Base-by-base conservation (phyloP, 2,888 invertebrate genomes). In the Tricholauxania praeusta region DNA sequence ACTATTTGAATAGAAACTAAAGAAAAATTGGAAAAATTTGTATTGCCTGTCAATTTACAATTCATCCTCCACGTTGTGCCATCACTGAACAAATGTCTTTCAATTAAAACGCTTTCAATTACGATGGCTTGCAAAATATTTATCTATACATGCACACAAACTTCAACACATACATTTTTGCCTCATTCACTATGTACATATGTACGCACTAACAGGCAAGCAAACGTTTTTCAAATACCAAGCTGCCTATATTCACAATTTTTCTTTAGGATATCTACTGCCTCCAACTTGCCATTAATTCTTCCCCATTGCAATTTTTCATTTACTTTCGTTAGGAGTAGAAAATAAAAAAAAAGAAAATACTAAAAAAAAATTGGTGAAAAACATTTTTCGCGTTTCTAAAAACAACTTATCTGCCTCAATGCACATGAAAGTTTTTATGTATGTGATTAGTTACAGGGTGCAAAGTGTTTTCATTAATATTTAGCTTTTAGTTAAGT, bases 371-470 rank as follows among this genome's bases (percentile, higher is more conserved):
- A 77, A 76, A 75, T 80, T 76, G 75, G 77, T 76, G 72, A 78
- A 78, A 78, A 83, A 82, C 79, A 79, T 79, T 78, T 79, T 82
- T 80, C 82, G 81, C 81, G 79, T 82, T 83, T 82, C 82, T 83
- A 83, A 83, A 83, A 82, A 82, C 82, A 83, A 80, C 82, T 81
- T 81, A 80, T 80, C 76, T 78, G 80, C n/a, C 32, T 62, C 12
- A 12, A 62, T 48, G 62, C 62, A 63, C 17, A 32, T n/a, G 39
- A 32, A 39, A 6, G 51, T 39, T 17, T 28, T 52, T 39, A 12
- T 47, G 39, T 15, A 47, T 71, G 52, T 49, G 72, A 39, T 1
- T 39, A 39, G 39, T 1, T 39, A 39, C 39, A 39, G 39, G 39
- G 10, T 39, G 39, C 39, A 2, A 10, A 10, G 10, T 39, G 1